phyloP scores from a whole-genome alignment of 2,888 invertebrate species.

The Conistra vaccinii region DNA sequence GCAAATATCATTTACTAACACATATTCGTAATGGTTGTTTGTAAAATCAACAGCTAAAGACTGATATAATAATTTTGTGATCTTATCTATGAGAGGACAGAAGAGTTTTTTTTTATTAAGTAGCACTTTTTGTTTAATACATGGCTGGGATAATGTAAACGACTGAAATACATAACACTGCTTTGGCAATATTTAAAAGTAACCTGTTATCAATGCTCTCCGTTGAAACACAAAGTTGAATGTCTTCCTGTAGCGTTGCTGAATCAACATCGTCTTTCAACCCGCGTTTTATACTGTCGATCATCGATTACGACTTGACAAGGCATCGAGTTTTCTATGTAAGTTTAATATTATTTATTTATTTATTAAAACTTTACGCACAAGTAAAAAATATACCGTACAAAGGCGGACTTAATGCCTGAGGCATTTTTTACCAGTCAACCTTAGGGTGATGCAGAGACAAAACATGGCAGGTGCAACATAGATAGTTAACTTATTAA shows the following conservation, averaged over 20 bases:
- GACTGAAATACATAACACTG: background rate
- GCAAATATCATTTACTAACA: constrained; percentile 35
- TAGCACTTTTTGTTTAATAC: background rate
- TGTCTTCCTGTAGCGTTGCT: background rate
- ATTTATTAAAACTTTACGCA: too few relatives aligned
- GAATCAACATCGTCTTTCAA: background rate
- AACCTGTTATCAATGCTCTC: background rate
- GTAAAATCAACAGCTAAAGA: background rate
- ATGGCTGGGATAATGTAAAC: background rate
- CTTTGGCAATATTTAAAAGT: background rate
- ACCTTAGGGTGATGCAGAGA: too few relatives aligned
- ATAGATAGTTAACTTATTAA: too few relatives aligned
- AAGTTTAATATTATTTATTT: background rate
- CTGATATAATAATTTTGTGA: constrained; percentile 11
- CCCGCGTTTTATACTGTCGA: background rate
- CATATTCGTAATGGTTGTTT: background rate
- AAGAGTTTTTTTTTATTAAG: background rate
- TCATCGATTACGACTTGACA: background rate
- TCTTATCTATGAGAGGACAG: background rate
- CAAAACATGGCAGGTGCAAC: too few relatives aligned
- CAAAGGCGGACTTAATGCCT: too few relatives aligned
- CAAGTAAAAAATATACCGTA: too few relatives aligned
- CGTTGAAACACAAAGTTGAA: background rate
- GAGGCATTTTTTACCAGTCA: too few relatives aligned
- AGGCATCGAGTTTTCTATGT: background rate